These are phyloP conservation scores for Orgyia antiqua DNA, from an alignment of 2,888 invertebrate genomes.

Conservation along the genomic window DNA sequence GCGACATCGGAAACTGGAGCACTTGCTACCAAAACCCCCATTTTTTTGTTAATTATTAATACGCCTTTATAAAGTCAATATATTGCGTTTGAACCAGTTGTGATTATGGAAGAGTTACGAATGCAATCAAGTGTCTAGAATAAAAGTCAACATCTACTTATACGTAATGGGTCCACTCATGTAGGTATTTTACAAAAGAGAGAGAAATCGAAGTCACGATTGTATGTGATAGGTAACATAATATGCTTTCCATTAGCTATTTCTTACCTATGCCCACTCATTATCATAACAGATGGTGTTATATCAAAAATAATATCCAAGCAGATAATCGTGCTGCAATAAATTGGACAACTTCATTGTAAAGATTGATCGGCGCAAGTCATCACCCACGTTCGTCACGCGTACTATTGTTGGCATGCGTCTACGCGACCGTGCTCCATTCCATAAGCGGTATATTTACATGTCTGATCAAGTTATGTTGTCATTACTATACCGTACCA, in stretches of 20 bases:
- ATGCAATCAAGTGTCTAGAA: constrained; percentile 20
- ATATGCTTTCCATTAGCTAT: constrained; percentile 33
- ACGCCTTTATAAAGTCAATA: constrained; percentile 39
- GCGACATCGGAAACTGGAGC: constrained; percentile 67
- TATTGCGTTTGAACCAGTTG: constrained; percentile 36
- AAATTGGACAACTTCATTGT: constrained; percentile 63
- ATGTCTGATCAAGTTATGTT: constrained; percentile 30
- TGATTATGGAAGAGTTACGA: constrained; percentile 29
- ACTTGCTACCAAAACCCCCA: constrained; percentile 51
- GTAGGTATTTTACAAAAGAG: no score
- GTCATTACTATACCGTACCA: constrained; percentile 28
- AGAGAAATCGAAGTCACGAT: constrained; percentile 18
- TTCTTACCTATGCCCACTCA: constrained; percentile 36
- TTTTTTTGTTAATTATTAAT: constrained; percentile 53
- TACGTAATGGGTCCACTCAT: no score
- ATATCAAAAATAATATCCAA: constrained; percentile 52
- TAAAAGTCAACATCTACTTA: constrained; percentile 19
- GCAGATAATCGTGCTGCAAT: constrained; percentile 43
- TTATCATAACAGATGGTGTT: constrained; percentile 37
- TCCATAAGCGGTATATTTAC: constrained; percentile 17
- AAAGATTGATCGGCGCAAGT: constrained; percentile 58
- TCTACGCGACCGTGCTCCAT: constrained; percentile 13
- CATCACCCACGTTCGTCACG: constrained; percentile 65
- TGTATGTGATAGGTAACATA: constrained; percentile 17
- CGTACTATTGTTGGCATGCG: constrained; percentile 33